Conservation (phyloP, 2,797 vertebrate species). For the Hirundo rustica region DNA sequence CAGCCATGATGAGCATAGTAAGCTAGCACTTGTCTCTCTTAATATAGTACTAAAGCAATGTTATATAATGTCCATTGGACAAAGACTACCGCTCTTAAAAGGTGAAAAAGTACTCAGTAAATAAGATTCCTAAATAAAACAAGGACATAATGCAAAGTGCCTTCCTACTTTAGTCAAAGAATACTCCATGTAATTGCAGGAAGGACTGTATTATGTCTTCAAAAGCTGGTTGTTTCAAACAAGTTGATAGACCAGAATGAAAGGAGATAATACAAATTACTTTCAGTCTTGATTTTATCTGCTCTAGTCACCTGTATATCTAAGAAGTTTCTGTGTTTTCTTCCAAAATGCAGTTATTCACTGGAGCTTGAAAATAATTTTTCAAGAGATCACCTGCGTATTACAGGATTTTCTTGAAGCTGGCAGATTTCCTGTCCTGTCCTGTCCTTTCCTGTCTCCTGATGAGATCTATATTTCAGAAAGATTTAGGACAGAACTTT, state of each 20-base stretch:
- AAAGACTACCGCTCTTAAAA: neutral
- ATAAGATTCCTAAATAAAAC: neutral
- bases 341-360: neutral
- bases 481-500: neutral
- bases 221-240: neutral
- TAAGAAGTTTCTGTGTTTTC: neutral
- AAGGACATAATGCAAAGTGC: neutral
- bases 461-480: neutral
- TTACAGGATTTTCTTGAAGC: neutral
- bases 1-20: rapidly evolving
- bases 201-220: neutral
- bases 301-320: neutral
- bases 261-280: neutral
- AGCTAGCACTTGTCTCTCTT: neutral
- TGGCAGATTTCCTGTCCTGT: neutral
- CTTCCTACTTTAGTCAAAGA: neutral
- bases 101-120: neutral
- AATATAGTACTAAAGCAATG: neutral
- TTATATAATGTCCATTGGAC: neutral
- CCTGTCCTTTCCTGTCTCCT: no score
- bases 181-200: neutral
- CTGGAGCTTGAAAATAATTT: neutral
- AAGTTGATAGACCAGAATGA: neutral
- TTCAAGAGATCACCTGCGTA: neutral
- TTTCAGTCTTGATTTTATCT: neutral